phyloP scores from a whole-genome alignment of 2,888 invertebrate species.

The Chalcosyrphus nemorum region DNA sequence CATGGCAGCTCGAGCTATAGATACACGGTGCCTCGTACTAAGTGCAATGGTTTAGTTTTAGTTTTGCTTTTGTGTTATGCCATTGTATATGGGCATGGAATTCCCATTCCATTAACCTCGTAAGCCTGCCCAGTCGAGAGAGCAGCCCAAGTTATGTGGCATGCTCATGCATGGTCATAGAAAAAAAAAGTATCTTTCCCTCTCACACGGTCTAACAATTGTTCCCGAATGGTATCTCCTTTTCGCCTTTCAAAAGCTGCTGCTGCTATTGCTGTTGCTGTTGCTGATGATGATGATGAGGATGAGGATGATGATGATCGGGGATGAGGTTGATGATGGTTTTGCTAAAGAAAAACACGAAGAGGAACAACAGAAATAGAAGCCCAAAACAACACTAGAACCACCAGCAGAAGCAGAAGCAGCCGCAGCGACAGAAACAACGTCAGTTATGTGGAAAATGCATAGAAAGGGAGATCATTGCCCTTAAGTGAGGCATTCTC shows the following conservation, averaged over 20 bases:
- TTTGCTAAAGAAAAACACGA: no score
- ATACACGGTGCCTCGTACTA: constrained; percentile 17
- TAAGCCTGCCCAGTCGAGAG: constrained; percentile 50
- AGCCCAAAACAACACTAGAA: no score
- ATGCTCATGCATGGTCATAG: constrained; percentile 63
- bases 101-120: constrained; percentile 73
- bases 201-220: constrained; percentile 10
- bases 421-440: constrained; percentile 13
- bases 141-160: constrained; percentile 45
- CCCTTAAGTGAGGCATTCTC: constrained; percentile 73
- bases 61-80: constrained; percentile 61
- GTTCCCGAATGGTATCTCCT: neutral
- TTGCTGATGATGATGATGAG: constrained; percentile 17
- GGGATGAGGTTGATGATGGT: no score
- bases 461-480: constrained; percentile 71
- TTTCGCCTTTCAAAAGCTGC: neutral
- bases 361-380: no score
- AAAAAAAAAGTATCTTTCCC: constrained; percentile 38
- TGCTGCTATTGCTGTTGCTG: constrained; percentile 7
- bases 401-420: neutral
- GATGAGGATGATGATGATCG: no score
- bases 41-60: constrained; percentile 67
- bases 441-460: constrained; percentile 61
- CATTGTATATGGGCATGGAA: constrained; percentile 64
- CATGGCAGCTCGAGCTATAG: constrained; percentile 37